These are phyloP conservation scores for Propithecus deckenii DNA, from an alignment of 2,797 vertebrate species.

Conservation along the genomic window DNA sequence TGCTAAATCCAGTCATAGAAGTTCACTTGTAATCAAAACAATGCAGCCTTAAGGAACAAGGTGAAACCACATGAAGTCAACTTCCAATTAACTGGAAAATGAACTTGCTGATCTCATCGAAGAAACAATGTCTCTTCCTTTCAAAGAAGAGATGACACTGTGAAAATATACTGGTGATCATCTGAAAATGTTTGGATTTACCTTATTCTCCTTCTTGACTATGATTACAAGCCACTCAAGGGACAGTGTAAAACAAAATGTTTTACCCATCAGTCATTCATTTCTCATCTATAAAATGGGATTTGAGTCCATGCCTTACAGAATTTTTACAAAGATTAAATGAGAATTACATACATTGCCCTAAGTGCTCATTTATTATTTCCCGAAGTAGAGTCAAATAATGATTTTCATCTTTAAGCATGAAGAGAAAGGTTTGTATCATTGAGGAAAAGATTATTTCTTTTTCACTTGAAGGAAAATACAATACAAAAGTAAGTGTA, in stretches of 20 bases:
- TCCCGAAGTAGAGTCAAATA: neutral
- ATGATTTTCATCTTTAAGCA: neutral
- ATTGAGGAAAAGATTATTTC: neutral
- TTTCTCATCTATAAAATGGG: neutral
- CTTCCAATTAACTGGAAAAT: slow-evolving; percentile 33
- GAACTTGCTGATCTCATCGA: slow-evolving; percentile 65
- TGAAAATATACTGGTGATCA: slow-evolving; percentile 1
- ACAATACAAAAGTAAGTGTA: neutral
- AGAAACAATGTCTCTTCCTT: neutral
- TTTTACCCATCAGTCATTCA: neutral
- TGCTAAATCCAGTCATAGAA: slow-evolving; percentile 61
- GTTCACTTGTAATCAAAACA: slow-evolving; percentile 73
- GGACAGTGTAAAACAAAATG: neutral
- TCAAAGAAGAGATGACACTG: neutral
- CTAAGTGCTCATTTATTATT: neutral
- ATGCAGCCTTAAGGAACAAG: slow-evolving; percentile 69
- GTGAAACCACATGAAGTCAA: slow-evolving; percentile 57
- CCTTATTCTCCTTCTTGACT: neutral
- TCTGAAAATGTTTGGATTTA: neutral
- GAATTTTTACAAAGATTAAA: neutral
- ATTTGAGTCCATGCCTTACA: neutral
- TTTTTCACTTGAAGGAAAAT: neutral
- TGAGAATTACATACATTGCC: neutral
- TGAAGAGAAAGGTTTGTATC: neutral
- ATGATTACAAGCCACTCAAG: neutral